Conservation (phyloP, 2,797 vertebrate species). For the Gymnopithys bicolor region DNA sequence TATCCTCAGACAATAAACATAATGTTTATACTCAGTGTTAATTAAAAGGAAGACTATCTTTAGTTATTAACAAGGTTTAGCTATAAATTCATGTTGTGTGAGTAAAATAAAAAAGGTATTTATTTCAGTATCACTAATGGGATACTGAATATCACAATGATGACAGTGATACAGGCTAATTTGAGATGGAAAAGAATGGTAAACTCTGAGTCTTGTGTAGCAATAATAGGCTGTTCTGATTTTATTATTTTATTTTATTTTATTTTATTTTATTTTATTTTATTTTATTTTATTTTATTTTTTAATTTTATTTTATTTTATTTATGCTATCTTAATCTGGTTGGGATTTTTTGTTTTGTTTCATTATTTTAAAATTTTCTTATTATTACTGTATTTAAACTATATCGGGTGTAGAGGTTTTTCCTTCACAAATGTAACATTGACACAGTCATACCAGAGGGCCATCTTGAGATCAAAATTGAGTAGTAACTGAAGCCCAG, state of each 20-base stretch:
- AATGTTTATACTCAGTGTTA: constrained; percentile 29
- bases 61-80: neutral
- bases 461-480: neutral
- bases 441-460: neutral
- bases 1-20: neutral
- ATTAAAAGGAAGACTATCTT: constrained; percentile 45
- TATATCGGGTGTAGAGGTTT: neutral
- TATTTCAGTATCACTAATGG: neutral
- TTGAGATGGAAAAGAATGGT: neutral
- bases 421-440: neutral
- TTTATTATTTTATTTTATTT: too few species aligned
- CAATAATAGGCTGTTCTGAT: neutral
- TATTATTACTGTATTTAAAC: neutral
- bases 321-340: neutral
- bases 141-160: neutral
- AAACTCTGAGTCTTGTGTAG: neutral
- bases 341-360: neutral
- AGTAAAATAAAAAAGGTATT: neutral
- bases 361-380: fast-evolving
- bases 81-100: neutral
- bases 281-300: too few species aligned
- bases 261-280: neutral
- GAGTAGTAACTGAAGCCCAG: neutral
- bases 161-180: neutral
- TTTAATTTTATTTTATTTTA: neutral